Evolutionary conservation across 2,797 vertebrate species (phyloP).

Genomic region (Anisognathus igniventris): DNA sequence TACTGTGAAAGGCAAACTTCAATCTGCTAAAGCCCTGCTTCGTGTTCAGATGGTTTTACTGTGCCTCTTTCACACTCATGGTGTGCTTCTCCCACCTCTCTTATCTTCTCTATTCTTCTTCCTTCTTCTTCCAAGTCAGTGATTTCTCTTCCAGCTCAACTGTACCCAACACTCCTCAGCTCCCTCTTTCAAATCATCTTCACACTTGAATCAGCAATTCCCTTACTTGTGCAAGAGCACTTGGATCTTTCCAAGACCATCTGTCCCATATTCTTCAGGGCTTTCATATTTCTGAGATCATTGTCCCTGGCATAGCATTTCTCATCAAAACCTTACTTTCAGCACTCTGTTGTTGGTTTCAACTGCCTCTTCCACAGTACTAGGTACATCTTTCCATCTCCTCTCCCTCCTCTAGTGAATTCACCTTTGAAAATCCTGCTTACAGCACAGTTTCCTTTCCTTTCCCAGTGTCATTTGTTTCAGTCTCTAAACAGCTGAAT

Average conservation of each 20-base stretch:
- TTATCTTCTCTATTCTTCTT: neutral
- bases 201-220: conserved; percentile 6
- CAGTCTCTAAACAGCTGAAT: neutral
- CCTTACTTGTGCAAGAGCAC: neutral
- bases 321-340: neutral
- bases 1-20: neutral
- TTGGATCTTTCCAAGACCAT: neutral
- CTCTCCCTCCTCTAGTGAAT: neutral
- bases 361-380: neutral
- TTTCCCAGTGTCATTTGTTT: neutral
- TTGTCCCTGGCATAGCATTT: neutral
- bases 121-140: neutral
- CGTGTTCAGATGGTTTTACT: neutral
- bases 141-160: neutral
- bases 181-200: neutral
- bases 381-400: neutral
- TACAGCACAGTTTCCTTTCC: neutral
- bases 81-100: neutral
- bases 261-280: neutral
- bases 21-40: neutral
- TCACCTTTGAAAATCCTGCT: neutral
- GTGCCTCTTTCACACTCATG: neutral
- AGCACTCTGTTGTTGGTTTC: neutral
- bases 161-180: neutral
- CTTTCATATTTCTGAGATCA: neutral